Conservation (phyloP, 2,888 invertebrate species). For the Drosophila algonquin region DNA sequence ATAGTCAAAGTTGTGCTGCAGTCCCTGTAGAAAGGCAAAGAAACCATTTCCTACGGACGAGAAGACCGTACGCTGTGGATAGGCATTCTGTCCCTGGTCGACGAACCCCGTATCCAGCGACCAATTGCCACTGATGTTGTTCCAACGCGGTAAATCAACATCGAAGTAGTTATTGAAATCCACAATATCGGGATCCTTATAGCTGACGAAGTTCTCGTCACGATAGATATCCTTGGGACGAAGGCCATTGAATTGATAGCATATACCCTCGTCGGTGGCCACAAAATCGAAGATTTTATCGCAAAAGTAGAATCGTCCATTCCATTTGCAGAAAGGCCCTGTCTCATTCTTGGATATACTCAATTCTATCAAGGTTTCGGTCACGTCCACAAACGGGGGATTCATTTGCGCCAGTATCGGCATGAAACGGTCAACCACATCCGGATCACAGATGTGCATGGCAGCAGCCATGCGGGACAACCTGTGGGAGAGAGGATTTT, state of each 20-base stretch:
- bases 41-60: constrained; percentile 88
- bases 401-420: constrained; percentile 50
- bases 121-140: constrained; percentile 84
- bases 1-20: constrained; percentile 87
- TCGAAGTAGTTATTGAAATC: constrained; percentile 78
- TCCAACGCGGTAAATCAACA: constrained; percentile 41
- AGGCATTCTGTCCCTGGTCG: constrained; percentile 86
- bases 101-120: constrained; percentile 87
- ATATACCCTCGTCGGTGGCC: constrained; percentile 82
- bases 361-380: constrained; percentile 73
- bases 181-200: constrained; percentile 70
- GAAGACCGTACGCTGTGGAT: constrained; percentile 88
- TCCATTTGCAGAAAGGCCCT: constrained; percentile 82
- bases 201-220: constrained; percentile 71
- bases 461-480: constrained; percentile 76
- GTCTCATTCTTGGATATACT: constrained; percentile 80
- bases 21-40: constrained; percentile 86
- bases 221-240: constrained; percentile 79
- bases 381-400: constrained; percentile 48
- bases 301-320: constrained; percentile 81
- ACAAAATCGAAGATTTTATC: constrained; percentile 79
- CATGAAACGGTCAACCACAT: constrained; percentile 71
- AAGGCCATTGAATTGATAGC: constrained; percentile 83
- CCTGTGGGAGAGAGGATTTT: constrained; percentile 39
- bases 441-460: constrained; percentile 81